Percentiles rank a stretch among this genome's conserved stretches.
phyloP scores from a whole-genome alignment of 2,888 invertebrate genomes.

The Euplagia quadripunctaria region DNA sequence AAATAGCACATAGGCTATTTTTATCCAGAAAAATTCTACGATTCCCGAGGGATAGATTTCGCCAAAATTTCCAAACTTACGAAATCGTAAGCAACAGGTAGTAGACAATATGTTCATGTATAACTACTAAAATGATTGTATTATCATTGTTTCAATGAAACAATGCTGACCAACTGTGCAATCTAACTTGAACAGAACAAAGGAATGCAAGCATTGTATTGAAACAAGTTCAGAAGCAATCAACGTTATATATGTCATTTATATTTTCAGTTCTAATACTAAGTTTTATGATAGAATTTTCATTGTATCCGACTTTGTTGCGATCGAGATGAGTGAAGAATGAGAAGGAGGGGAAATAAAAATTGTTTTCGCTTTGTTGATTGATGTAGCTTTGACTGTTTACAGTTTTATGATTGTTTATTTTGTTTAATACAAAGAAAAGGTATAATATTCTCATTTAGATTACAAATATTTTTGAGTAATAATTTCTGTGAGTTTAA shows the following conservation, averaged over 20 bases:
- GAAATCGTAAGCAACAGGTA: too few species aligned
- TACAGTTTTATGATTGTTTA: not conserved
- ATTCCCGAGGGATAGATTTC: too few species aligned
- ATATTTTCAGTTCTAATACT: not conserved
- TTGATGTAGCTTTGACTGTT: not conserved
- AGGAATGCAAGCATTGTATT: conserved; percentile 6
- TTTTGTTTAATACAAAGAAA: not conserved
- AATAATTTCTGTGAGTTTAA: too few species aligned
- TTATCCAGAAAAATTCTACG: too few species aligned
- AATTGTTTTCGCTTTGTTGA: not conserved
- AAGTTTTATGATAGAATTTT: conserved; percentile 7
- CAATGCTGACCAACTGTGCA: not conserved
- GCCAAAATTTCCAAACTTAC: too few species aligned
- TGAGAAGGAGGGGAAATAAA: not conserved
- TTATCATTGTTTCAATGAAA: not conserved
- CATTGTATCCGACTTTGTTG: conserved; percentile 5
- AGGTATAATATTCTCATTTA: not conserved
- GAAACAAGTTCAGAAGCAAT: conserved; percentile 7
- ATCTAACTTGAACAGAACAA: not conserved
- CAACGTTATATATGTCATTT: not conserved
- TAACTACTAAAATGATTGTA: not conserved
- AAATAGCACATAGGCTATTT: too few species aligned
- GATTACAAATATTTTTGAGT: too few species aligned
- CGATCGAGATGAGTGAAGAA: not conserved
- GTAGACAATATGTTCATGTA: too few species aligned